Evolutionary conservation across 2,113 vertebrate genomes (phyloP).

Genomic region (Thamnaconus septentrionalis): DNA sequence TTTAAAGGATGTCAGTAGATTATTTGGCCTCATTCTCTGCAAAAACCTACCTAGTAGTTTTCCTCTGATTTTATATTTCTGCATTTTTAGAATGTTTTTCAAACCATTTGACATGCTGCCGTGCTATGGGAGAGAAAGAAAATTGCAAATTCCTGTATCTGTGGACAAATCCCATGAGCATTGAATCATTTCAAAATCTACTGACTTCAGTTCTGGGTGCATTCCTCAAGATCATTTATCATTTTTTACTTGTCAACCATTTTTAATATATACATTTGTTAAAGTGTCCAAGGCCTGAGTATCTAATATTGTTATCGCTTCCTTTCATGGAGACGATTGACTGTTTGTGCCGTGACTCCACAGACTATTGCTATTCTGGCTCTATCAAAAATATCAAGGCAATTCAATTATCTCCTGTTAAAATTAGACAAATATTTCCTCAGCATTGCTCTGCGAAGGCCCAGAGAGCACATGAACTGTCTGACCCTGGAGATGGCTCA

Average conservation of each 20-base stretch:
- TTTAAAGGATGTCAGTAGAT: conserved; percentile 58
- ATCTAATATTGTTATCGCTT: neutral
- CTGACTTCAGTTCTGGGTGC: neutral
- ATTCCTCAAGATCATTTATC: neutral
- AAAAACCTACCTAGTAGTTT: neutral
- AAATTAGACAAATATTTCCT: conserved; percentile 71
- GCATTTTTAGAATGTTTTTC: conserved; percentile 39
- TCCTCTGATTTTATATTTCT: conserved; percentile 9
- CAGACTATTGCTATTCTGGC: conserved; percentile 37
- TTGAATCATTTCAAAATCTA: neutral
- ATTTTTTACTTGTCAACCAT: too few species aligned
- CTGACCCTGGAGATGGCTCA: conserved; percentile 41
- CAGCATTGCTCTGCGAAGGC: conserved; percentile 43
- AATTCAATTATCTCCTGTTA: conserved; percentile 70
- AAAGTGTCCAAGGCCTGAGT: too few species aligned
- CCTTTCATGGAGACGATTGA: conserved; percentile 30
- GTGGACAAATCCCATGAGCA: too few species aligned
- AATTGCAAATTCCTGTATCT: too few species aligned
- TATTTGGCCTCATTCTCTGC: conserved; percentile 47
- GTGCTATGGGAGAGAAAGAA: neutral
- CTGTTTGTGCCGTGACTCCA: neutral
- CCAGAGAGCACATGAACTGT: conserved; percentile 25
- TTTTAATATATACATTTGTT: too few species aligned
- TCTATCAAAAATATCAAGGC: conserved; percentile 59
- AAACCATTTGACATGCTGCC: neutral